Base-by-base conservation (phyloP, 2,888 invertebrate species). In the Amphipoea lucens region DNA sequence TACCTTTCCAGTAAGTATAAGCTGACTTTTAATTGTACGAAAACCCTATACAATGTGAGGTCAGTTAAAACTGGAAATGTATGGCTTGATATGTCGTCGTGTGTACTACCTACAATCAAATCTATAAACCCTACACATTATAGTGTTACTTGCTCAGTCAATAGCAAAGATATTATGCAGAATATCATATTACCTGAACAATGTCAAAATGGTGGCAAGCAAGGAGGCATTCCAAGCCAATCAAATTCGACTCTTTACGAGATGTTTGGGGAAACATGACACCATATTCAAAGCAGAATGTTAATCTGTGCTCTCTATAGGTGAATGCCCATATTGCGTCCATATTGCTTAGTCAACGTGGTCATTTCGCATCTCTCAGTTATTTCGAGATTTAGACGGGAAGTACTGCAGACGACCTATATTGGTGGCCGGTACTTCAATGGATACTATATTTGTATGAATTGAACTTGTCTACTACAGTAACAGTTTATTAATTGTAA, bases 351-450 rank as follows among this genome's bases (percentile, higher is more conserved):
- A 81, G 87, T 90, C 84, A 79, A 81, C 78, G 82, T 75, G 72
- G 83, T 87, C 82, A 82, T 88, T 91, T 90, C 88, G 88, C 85
- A 81, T 82, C 81, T 82, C 29, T 69, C 57, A 72, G 82, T 87
- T 94, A 94, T 94, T 94, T 92, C 82, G 76, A 91, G 92, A 91
- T 88, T 86, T 87, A 93, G 91, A 92, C 94, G 91, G 94, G 94
- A 94, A 94, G 92, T 89, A 82, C 76, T 77, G 87, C 90, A 92
- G 92, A 90, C 93, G 93, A 91, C 93, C 93, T 94, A 94, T 90
- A 91, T 92, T 84, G 80, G 83, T 84, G 79, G 79, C 69, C 54
- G 86, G 78, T 68, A 87, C 83, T 87, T 90, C 87, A 90, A 86
- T 86, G 81, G 70, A 89, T 54, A 82, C 81, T 86, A 84, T 87